phyloP scores from a whole-genome alignment of 2,797 vertebrate genomes.

The Alosa sapidissima region DNA sequence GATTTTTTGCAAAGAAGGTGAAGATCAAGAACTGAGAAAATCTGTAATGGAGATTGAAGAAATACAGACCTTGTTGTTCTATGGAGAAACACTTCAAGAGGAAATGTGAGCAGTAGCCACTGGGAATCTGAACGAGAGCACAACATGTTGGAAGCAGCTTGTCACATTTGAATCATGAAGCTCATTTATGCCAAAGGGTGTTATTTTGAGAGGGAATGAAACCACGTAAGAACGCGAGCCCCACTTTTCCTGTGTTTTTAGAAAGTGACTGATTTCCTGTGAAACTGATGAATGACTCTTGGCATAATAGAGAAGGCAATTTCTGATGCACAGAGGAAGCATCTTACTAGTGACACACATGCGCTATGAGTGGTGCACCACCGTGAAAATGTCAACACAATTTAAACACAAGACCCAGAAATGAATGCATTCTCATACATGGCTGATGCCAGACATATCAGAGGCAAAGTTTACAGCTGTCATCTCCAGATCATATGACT shows the following conservation, averaged over 20 bases:
- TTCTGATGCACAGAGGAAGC: background rate
- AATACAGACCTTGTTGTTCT: background rate
- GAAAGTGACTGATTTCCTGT: constrained; percentile 5
- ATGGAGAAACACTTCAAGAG: background rate
- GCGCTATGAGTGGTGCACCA: background rate
- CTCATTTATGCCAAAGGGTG: constrained; percentile 63
- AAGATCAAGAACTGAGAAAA: too few species aligned
- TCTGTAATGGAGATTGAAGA: background rate
- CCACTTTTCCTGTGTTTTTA: constrained; percentile 10
- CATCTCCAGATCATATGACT: constrained; percentile 2
- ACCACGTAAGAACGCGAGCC: constrained; percentile 43
- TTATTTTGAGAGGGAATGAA: constrained; percentile 61
- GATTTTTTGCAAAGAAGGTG: too few species aligned
- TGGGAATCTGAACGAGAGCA: constrained; percentile 41
- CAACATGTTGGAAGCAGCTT: constrained; percentile 57
- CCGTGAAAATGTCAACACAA: constrained; percentile 14
- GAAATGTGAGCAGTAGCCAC: constrained; percentile 1
- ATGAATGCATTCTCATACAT: background rate
- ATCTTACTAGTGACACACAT: background rate
- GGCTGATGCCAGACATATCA: background rate
- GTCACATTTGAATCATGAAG: constrained; percentile 64
- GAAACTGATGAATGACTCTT: constrained; percentile 18
- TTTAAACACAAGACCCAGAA: background rate
- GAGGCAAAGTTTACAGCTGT: background rate
- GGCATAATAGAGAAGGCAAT: constrained; percentile 19